phyloP scores from a whole-genome alignment of 35 echinoderm and acorn worm genomes.

The Diadema setosum region DNA sequence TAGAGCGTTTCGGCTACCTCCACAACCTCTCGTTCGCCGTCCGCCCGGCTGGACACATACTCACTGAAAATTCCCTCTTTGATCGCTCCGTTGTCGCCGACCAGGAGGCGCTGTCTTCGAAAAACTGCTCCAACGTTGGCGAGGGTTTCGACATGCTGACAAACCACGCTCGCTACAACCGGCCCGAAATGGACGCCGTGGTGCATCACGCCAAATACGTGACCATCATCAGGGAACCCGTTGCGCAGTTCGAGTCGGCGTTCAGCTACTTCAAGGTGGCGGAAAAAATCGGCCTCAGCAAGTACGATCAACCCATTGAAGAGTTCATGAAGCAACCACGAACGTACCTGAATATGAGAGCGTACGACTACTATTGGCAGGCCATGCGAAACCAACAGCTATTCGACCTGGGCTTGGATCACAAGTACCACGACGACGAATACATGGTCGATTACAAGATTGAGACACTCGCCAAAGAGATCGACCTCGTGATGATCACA shows the following conservation, averaged over 20 bases:
- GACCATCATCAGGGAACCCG: conserved; percentile 68
- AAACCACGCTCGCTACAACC: conserved; percentile 79
- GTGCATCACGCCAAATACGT: conserved; percentile 63
- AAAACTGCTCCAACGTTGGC: neutral
- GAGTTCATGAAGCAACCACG: conserved; percentile 49
- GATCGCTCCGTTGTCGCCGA: neutral
- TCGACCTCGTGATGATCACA: conserved; percentile 71
- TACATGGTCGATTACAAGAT: conserved; percentile 11
- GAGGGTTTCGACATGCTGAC: conserved; percentile 59
- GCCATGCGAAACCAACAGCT: conserved; percentile 58
- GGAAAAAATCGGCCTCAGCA: neutral
- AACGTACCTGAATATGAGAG: neutral
- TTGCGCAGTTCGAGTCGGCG: conserved; percentile 60
- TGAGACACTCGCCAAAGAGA: conserved; percentile 14
- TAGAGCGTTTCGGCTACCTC: conserved; percentile 63
- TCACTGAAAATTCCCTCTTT: neutral
- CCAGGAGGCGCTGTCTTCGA: neutral
- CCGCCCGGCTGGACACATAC: conserved; percentile 25
- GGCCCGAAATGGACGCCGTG: conserved; percentile 50
- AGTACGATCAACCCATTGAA: conserved; percentile 25
- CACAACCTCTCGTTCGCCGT: conserved; percentile 65
- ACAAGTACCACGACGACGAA: conserved; percentile 1
- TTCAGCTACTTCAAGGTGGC: conserved; percentile 70
- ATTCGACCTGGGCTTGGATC: conserved; percentile 57
- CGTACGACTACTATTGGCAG: neutral